phyloP scores from a whole-genome alignment of 2,888 invertebrate species.

The Drosophila yooni region DNA sequence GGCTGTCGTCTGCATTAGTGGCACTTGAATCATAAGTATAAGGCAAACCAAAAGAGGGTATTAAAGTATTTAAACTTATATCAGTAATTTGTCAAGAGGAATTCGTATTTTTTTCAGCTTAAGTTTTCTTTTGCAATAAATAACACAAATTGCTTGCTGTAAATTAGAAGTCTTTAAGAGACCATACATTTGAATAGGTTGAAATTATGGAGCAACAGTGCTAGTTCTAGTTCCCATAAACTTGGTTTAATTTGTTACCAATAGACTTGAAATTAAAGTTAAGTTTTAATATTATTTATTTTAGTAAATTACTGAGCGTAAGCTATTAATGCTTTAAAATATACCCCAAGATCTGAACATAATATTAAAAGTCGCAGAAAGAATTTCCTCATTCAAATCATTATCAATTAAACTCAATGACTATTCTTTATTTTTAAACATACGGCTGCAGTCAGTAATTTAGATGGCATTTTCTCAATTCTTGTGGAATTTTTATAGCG shows the following conservation, averaged over 20 bases:
- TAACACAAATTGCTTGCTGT: neutral
- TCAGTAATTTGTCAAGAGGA: neutral
- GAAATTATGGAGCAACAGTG: neutral
- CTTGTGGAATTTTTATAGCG: conserved; percentile 11
- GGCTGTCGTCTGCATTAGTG: conserved; percentile 10
- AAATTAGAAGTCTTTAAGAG: neutral
- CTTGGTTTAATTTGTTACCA: neutral
- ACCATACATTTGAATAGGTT: neutral
- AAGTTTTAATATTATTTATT: neutral
- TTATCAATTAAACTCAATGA: neutral
- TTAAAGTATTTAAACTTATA: conserved; percentile 9
- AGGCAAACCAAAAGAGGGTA: conserved; percentile 20
- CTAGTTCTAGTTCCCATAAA: neutral
- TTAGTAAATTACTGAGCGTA: too few relatives aligned
- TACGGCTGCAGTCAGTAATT: neutral
- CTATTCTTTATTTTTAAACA: neutral
- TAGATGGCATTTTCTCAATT: neutral
- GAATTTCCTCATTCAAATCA: neutral
- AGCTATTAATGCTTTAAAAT: neutral
- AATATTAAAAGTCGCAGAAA: neutral
- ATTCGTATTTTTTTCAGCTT: neutral
- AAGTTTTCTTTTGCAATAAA: neutral
- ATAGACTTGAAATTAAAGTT: neutral
- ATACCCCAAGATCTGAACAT: neutral
- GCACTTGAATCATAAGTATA: conserved; percentile 21